A percentile compares a stretch with the other conserved stretches of the same genome.
Conservation (phyloP, 1,140 invertebrate species). For the Pseudomyrmex dendroicus region DNA sequence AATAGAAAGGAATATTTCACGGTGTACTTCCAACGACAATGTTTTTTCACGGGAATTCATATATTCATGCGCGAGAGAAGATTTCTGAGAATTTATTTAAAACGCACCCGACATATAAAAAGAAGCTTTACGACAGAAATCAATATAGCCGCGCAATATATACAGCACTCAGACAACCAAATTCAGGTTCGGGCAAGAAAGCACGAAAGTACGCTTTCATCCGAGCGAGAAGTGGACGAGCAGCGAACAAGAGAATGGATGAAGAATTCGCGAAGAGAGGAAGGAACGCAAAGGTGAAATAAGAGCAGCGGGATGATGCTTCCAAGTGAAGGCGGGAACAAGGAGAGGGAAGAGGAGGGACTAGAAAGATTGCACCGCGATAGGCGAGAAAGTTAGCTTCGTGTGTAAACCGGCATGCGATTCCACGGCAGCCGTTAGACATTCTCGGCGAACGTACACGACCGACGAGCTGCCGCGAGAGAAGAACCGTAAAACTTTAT, state of each 20-base stretch:
- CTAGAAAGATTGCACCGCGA: constrained; percentile 53
- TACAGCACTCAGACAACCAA: constrained; percentile 30
- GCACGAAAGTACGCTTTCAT: constrained; percentile 27
- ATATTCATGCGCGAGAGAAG: not conserved
- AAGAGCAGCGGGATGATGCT: constrained; percentile 39
- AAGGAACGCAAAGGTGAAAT: constrained; percentile 31
- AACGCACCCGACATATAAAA: not conserved
- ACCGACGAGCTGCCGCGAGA: constrained; percentile 27
- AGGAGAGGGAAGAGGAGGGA: not conserved
- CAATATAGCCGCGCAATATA: constrained; percentile 42
- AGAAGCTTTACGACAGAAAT: constrained; percentile 27
- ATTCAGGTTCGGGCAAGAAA: not conserved
- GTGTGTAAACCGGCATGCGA: constrained; percentile 57
- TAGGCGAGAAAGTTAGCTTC: constrained; percentile 57
- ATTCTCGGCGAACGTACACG: constrained; percentile 17
- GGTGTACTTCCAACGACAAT: not conserved
- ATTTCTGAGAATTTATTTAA: constrained; percentile 27
- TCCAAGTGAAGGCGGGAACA: not conserved
- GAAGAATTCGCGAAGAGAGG: constrained; percentile 38
- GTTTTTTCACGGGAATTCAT: not conserved
- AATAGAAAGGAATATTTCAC: not conserved
- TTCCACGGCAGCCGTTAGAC: constrained; percentile 49
- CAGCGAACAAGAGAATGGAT: constrained; percentile 1
- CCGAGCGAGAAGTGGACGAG: not conserved
- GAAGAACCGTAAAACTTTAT: constrained; percentile 62